Evolutionary conservation across 2,888 invertebrate species (phyloP), one percentile per base, ranked within the genome.

Genomic region (Cryptus armator): DNA sequence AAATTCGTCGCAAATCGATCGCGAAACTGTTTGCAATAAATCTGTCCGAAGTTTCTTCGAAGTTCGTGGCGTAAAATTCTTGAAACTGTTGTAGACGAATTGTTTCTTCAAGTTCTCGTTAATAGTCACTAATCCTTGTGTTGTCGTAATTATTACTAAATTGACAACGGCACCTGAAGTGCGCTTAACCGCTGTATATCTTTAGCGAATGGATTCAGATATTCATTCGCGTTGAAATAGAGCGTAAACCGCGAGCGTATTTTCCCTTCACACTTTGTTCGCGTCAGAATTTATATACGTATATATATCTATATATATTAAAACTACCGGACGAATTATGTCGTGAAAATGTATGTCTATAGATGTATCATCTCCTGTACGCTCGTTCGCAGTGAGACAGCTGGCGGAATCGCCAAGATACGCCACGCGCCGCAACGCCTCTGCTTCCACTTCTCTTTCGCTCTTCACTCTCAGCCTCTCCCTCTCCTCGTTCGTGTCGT

Each of bases 401-500:
- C 74, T 81, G 80, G 74, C 72, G 67, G 48, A 76, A 76, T 76
- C 74, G 59, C 74, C 44, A 53, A 81, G 74, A 67, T 14, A 59
- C 74, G 56, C 56, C 80, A 74, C 80, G 74, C 66, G 80, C 67
- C 74, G 68, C 87, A 86, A 86, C 87, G 87, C 86, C 89, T 84
- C 84, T 84, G 74, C 86, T 86, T 86, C 75, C 66, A 62, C 56
- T 43, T n/a, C 37, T 29, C 37, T 48, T 43, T 16, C 46, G 51
- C 59, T 3, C 37, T n/a, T 48, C 67, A 37, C 53, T 62, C 19
- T 67, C 19, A 5, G 29, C 56, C 37, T 24, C 48, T 71, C 67
- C 46, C 48, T 59, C 44, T 62, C 44, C 44, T 29, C 64, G 12
- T n/a, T 19, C 19, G 75, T 53, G 48, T 79, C 77, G 66, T 59